These are phyloP conservation scores for Rhimphoctona megacephalus DNA, from an alignment of 2,888 invertebrate genomes.

Conservation along the genomic window DNA sequence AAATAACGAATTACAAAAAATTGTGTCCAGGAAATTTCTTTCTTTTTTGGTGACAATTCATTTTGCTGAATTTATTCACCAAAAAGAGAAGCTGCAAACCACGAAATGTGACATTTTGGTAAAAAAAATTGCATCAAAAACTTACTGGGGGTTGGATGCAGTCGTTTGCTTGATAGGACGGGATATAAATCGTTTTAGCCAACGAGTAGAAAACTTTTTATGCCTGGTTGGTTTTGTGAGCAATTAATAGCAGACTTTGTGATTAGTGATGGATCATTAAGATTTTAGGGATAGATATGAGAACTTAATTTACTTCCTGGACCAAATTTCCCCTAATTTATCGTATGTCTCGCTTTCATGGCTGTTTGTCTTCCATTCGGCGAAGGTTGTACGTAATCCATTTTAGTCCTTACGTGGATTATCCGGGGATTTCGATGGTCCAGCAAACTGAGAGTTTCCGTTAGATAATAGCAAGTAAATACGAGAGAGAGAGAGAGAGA, in stretches of 20 bases:
- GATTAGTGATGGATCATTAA: neutral
- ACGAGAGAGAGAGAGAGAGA: constrained; percentile 32
- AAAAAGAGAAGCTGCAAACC: no score
- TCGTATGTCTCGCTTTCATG: constrained; percentile 44
- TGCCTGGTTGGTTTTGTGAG: neutral
- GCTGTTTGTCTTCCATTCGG: constrained; percentile 51
- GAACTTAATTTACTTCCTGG: constrained; percentile 2
- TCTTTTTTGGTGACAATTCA: no score
- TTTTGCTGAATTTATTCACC: no score
- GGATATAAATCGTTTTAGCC: no score
- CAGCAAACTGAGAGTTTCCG: constrained; percentile 8
- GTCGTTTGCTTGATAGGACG: no score
- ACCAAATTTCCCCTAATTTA: constrained; percentile 7
- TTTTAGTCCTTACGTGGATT: constrained; percentile 76
- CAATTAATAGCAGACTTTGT: neutral
- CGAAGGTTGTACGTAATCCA: constrained; percentile 73
- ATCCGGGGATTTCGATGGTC: constrained; percentile 71
- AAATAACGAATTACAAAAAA: no score
- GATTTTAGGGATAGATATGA: neutral
- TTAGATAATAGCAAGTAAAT: constrained; percentile 15
- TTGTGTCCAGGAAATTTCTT: no score
- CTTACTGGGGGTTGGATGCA: no score
- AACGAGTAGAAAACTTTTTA: neutral
- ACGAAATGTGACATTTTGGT: no score
- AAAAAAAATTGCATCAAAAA: no score